phyloP scores from a whole-genome alignment of 2,888 invertebrate species.

The Bruchidius siliquastri region DNA sequence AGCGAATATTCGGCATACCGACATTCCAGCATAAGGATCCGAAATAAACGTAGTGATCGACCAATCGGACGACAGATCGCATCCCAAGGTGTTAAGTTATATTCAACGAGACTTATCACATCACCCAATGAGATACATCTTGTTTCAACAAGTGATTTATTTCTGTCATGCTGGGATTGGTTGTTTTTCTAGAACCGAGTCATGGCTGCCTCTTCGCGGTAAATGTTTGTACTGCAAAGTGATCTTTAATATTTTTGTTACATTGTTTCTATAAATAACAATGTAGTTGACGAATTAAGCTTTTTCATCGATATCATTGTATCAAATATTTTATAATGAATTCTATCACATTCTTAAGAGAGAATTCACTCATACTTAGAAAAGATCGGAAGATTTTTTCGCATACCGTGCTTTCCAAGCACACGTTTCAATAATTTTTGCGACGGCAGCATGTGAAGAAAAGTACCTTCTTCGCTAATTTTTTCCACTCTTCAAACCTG shows the following conservation, averaged over 20 bases:
- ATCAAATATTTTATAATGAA: too few species aligned
- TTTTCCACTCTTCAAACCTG: too few species aligned
- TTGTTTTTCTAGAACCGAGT: neutral
- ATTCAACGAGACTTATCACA: neutral
- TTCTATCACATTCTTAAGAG: too few species aligned
- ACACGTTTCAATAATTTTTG: too few species aligned
- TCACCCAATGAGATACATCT: neutral
- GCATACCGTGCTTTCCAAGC: too few species aligned
- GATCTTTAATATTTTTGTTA: neutral
- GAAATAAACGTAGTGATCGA: neutral
- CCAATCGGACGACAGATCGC: neutral
- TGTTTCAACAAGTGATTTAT: neutral
- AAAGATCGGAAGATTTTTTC: too few species aligned
- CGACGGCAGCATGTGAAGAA: too few species aligned
- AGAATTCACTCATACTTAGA: too few species aligned
- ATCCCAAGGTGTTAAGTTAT: neutral
- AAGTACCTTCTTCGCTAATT: too few species aligned
- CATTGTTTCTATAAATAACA: neutral
- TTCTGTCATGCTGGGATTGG: neutral
- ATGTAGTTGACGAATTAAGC: neutral
- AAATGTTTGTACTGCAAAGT: neutral
- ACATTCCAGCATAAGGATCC: neutral
- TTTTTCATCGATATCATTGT: too few species aligned
- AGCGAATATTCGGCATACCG: neutral
- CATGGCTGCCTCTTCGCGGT: neutral